These are phyloP conservation scores for Galagoides demidoff DNA, from an alignment of 2,797 vertebrate species.

Conservation along the genomic window DNA sequence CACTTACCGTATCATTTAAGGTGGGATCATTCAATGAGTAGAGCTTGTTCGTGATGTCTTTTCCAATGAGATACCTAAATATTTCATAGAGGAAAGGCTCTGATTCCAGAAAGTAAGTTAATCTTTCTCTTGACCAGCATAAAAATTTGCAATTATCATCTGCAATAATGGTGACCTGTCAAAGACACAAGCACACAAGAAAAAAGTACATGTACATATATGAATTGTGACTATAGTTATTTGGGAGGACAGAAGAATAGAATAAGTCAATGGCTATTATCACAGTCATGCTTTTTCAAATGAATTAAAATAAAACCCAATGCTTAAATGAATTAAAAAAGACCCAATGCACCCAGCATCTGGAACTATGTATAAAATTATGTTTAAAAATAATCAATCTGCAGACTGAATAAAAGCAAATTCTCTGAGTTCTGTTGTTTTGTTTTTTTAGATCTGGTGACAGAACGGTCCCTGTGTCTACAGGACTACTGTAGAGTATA, in stretches of 20 bases:
- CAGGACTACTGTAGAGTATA: background rate
- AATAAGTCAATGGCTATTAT: background rate
- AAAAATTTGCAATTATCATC: conserved; percentile 97
- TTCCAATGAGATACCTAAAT: conserved; percentile 97
- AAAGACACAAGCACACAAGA: conserved; percentile 50
- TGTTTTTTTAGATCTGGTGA: background rate
- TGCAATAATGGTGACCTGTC: conserved; percentile 95
- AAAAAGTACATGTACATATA: background rate
- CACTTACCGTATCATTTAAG: conserved; percentile 95
- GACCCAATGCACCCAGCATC: background rate
- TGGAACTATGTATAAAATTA: background rate
- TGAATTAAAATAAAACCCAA: conserved; percentile 46
- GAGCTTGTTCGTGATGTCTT: conserved; percentile 99
- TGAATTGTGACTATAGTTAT: background rate
- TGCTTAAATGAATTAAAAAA: conserved; percentile 43
- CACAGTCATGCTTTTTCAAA: conserved; percentile 33
- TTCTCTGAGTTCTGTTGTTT: background rate
- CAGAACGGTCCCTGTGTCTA: background rate
- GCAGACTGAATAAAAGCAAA: background rate
- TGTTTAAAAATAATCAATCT: conserved; percentile 10
- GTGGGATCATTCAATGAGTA: conserved; percentile 98
- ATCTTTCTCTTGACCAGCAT: conserved; percentile 97
- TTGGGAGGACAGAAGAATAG: background rate
- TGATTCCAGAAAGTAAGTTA: conserved; percentile 97
- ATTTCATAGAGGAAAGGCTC: conserved; percentile 97